Conservation (phyloP, 2,888 invertebrate genomes). For the Herminia tarsipennalis region DNA sequence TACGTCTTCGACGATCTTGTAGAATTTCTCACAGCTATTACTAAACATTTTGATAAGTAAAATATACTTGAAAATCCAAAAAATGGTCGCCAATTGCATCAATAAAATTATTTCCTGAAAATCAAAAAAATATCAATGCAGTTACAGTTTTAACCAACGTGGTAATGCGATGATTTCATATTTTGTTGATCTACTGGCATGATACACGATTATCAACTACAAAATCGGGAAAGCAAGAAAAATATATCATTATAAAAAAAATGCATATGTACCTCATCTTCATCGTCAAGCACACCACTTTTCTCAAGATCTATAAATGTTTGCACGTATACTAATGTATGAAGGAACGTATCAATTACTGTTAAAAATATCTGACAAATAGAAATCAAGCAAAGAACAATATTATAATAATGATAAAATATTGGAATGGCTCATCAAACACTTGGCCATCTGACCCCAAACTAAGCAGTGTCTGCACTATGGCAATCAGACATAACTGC, state of each 20-base stretch:
- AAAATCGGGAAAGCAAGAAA: no score
- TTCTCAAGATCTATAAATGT: neutral
- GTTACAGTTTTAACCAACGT: no score
- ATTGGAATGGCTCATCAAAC: no score
- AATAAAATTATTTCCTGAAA: neutral
- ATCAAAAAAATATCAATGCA: no score
- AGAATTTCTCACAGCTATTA: neutral
- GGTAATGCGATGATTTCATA: no score
- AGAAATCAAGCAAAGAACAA: neutral
- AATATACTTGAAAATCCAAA: neutral
- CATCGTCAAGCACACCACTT: neutral
- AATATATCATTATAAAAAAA: no score
- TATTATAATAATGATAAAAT: no score
- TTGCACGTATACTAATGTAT: neutral
- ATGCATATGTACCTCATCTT: no score
- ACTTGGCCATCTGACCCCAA: no score
- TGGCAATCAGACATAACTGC: neutral
- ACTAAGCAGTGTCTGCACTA: neutral
- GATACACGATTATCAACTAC: no score
- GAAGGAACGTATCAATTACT: neutral
- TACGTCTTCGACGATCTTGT: neutral
- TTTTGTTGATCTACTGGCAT: no score
- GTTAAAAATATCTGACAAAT: neutral
- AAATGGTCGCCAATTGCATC: neutral
- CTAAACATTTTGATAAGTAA: neutral